Conservation (phyloP, 1,140 invertebrate species). For the Procambarus virginalis region DNA sequence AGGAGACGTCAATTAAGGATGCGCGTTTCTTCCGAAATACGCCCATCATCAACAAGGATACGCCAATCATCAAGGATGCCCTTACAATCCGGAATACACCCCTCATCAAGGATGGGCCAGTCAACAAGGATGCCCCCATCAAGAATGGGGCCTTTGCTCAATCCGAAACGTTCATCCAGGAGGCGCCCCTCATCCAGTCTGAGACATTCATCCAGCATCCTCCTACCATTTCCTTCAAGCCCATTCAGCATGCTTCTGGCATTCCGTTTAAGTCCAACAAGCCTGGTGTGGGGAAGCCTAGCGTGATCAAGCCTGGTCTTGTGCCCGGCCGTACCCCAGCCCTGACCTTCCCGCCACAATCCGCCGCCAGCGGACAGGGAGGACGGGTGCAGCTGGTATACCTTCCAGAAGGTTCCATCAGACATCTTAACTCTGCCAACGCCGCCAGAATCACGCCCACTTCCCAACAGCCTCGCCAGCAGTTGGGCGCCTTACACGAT, state of each 20-base stretch:
- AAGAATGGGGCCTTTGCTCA: background rate
- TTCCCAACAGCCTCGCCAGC: background rate
- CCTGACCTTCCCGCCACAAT: background rate
- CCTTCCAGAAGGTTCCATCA: constrained; percentile 51
- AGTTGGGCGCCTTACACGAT: background rate
- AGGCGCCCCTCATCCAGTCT: background rate
- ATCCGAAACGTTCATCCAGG: background rate
- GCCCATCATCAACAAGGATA: too few species aligned
- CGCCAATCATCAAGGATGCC: too few species aligned
- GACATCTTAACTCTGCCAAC: constrained; percentile 29
- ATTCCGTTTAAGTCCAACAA: background rate
- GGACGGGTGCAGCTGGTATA: constrained; percentile 48
- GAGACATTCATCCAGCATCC: background rate
- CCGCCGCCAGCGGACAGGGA: background rate
- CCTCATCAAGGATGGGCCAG: background rate
- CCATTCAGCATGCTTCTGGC: background rate
- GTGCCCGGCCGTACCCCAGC: background rate
- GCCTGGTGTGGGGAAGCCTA: background rate
- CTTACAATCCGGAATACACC: background rate
- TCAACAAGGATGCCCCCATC: too few species aligned
- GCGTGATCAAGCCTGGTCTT: background rate
- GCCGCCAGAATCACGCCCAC: constrained; percentile 38
- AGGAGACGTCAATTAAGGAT: too few species aligned
- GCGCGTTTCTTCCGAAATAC: too few species aligned
- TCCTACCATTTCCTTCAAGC: background rate